Conservation (phyloP, 2,888 invertebrate species). For the Pristionchus japonicus region DNA sequence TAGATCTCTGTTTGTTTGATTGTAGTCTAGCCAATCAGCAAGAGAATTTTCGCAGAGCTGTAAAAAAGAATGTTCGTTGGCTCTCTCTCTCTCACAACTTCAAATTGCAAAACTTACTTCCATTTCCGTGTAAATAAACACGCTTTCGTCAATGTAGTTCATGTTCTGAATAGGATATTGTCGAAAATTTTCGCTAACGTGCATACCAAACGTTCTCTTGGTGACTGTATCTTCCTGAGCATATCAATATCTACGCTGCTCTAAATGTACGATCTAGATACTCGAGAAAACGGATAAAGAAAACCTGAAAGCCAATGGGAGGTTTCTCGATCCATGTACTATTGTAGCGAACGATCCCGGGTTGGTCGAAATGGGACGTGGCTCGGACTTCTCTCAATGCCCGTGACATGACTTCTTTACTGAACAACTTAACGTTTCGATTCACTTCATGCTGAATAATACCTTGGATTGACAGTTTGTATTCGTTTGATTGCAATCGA, state of each 20-base stretch:
- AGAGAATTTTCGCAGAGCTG: neutral
- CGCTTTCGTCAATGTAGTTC: neutral
- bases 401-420: neutral
- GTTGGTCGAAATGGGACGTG: neutral
- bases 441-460: neutral
- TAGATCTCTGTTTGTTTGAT: neutral
- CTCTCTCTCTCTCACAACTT: too few relatives aligned
- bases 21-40: neutral
- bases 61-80: neutral
- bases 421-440: neutral
- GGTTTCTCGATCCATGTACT: too few relatives aligned
- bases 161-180: neutral
- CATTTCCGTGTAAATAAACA: neutral
- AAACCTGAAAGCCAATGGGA: neutral
- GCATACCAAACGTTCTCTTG: neutral
- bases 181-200: too few relatives aligned
- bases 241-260: neutral
- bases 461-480: neutral
- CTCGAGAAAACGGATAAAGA: neutral
- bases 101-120: neutral
- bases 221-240: neutral
- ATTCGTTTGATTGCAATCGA: neutral
- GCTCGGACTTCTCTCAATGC: neutral
- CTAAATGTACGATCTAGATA: neutral
- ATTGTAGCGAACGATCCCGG: too few relatives aligned